Evolutionary conservation across 2,888 invertebrate genomes (phyloP), one percentile per base, ranked within the genome.

Genomic region (Willowsia nigromaculata): DNA sequence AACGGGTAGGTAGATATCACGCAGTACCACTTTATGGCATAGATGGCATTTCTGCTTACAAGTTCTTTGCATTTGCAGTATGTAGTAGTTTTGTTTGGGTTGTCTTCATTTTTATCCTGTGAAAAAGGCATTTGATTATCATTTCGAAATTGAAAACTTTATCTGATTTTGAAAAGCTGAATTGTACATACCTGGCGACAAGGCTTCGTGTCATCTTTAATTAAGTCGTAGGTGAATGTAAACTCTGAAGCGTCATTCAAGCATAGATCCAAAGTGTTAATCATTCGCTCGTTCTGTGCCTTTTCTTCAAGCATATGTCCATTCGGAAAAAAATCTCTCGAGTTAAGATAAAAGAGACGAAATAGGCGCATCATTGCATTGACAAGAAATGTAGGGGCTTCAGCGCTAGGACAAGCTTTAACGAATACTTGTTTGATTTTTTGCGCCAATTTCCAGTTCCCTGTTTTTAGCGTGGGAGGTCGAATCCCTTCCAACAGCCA

Each of bases 331-430:
- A 85, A 87, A 43, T 91, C 91, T 37, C 74, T 82, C 0, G 91
- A 85, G 18, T 91, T 80, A 18, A 91, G 59, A 47, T 89, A 87
- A 43, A 91, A 47, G 1, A 83, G 65, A 0, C 92, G 88, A 37
- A 91, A 92, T 22, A 92, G 53, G 11, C 91, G 71, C 76, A 91
- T 76, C 53, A 91, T 56, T 3, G 91, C 78, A 43, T 90, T 88
- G 0, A 90, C 71, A 11, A 92, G 18, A 59, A 90, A 85, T 11
- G 74, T 74, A 11, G 91, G 90, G 1, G 87, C 68, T 50, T 87
- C 78, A 11, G 53, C 53, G 7, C 62, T 22, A 0, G 91, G 91
- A 43, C 90, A 88, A 15, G 81, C 85, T n/a, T 68, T 86, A 0
- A 81, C 37, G 65, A 92, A 91, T 11, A 90, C 56, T 47, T 89